Base-by-base conservation (phyloP, 2,797 vertebrate species). In the Enteromius afrohamiltoni region DNA sequence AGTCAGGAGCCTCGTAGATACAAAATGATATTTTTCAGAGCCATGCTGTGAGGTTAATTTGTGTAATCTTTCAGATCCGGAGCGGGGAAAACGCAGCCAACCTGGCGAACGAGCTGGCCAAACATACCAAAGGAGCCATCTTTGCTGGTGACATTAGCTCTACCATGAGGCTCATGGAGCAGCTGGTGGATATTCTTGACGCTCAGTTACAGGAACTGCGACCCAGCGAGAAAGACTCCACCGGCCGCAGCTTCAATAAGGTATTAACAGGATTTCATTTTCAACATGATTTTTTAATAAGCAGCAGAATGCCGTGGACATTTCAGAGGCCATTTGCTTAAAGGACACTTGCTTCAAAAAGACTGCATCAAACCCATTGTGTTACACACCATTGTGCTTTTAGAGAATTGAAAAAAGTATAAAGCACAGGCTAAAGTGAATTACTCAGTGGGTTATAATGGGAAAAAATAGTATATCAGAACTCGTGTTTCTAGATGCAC, bases 51-150 rank as follows among this genome's bases (percentile, higher is more conserved):
- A 91, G 92, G 90, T 91, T 93, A 76, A 87, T 89, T 92, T 93
- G 91, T 94, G 91, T 92, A 87, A 88, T 95, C 83, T 87, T 95
- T 90, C 92, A 97, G 96, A 97, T 96, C 87, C 93, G 96, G 93
- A 96, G 95, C 86, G 96, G 96, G 86, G 96, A 97, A 92, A 97
- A 97, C n/a, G 96, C 96, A 82, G 96, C 96, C 82, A 96, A 95
- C 91, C 94, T 96, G 86, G 96, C 96, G 91, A 96, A 96, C 85
- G 96, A 97, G 91, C 91, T 96, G 91, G 96, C 96, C 87, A 96
- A 96, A 90, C 96, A 96, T 88, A 97, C 96, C 92, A 96, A 96
- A 95, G 95, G 95, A 77, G 93, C 94, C 0, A 95, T 97, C 83
- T 97, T 96, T 70, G 95, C 96, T 31, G 96, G 96, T 0, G 96